Percentiles rank a stretch among this genome's conserved stretches.
These are phyloP conservation scores for Eulithis prunata DNA, from an alignment of 2,888 invertebrate species.

Conservation along the genomic window DNA sequence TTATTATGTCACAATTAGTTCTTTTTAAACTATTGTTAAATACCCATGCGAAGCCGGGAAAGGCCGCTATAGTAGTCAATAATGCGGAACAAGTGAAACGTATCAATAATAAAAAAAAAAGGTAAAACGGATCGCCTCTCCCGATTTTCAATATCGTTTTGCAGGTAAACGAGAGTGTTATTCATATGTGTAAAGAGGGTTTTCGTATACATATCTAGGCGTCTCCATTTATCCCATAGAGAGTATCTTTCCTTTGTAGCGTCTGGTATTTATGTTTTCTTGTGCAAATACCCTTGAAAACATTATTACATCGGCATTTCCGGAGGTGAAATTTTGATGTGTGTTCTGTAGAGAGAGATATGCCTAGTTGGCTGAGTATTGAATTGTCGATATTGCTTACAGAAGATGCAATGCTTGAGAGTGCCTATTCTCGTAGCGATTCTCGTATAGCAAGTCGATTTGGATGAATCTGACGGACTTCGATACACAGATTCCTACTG, in stretches of 20 bases:
- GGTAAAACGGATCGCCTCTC: constrained; percentile 66
- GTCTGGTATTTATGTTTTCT: constrained; percentile 40
- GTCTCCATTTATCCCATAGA: constrained; percentile 48
- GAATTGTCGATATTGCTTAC: constrained; percentile 44
- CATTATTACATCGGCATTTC: constrained; percentile 33
- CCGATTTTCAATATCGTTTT: constrained; percentile 74
- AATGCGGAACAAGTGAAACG: constrained; percentile 76
- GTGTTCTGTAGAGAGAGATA: constrained; percentile 32
- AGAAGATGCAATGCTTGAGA: constrained; percentile 50
- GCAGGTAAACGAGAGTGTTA: constrained; percentile 70
- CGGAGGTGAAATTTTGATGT: constrained; percentile 33
- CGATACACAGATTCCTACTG: constrained; percentile 57
- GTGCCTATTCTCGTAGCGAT: constrained; percentile 53
- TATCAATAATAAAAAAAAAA: constrained; percentile 71
- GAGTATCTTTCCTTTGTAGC: constrained; percentile 48
- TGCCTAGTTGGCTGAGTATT: constrained; percentile 42
- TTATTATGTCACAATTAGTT: too few relatives aligned
- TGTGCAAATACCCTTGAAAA: constrained; percentile 32
- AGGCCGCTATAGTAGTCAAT: constrained; percentile 62
- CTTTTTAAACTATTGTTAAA: too few relatives aligned
- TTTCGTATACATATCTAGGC: constrained; percentile 54
- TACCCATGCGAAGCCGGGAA: too few relatives aligned
- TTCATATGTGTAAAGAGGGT: constrained; percentile 68
- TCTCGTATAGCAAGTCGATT: constrained; percentile 44
- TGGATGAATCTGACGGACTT: constrained; percentile 53